Evolutionary conservation across 35 echinoderm and acorn worm species (phyloP), one percentile per base, ranked within the genome.

Genomic region (Lytechinus variegatus): DNA sequence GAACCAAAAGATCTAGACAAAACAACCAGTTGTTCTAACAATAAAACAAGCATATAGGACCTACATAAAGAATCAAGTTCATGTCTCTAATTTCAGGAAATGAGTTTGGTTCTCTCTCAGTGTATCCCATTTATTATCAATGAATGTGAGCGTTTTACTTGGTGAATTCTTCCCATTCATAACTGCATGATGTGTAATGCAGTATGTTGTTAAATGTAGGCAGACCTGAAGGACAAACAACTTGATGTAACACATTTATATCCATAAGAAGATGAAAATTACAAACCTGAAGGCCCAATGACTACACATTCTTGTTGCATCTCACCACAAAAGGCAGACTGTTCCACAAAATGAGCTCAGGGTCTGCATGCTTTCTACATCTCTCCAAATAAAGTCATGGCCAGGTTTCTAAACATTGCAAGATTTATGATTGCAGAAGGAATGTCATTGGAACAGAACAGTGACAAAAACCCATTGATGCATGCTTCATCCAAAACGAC

Each of bases 391-490:
- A 79, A 79, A 79, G 66, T 79, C 66, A 79, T 79, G 66, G 2
- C 33, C 33, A 44, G 33, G 0, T 79, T 58, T 27, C 19, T 79
- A 21, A 6, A 24, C 61, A 21, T 79, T 16, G 5, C 19, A 79
- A 24, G 66, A 79, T 79, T 79, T 79, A 79, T n/a, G 66, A 79
- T 79, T 79, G 66, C 66, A 79, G 66, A 24, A 79, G n/a, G 66
- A 79, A 79, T 79, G 66, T 16, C n/a, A 79, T 24, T 5, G 4
- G 16, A 79, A 79, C 66, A 79, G n/a, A 24, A 79, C n/a, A 79
- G 2, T 2, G 2, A 44, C 33, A 44, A 44, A 44, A 44, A 16
- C 19, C n/a, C 66, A 79, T n/a, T 16, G 66, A n/a, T 79, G 21
- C 9, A 13, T 58, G 56, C 56, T 8, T 9, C 19, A 79, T 14